Evolutionary conservation across 2,888 invertebrate species (phyloP).

Genomic region (Ametastegia equiseti): DNA sequence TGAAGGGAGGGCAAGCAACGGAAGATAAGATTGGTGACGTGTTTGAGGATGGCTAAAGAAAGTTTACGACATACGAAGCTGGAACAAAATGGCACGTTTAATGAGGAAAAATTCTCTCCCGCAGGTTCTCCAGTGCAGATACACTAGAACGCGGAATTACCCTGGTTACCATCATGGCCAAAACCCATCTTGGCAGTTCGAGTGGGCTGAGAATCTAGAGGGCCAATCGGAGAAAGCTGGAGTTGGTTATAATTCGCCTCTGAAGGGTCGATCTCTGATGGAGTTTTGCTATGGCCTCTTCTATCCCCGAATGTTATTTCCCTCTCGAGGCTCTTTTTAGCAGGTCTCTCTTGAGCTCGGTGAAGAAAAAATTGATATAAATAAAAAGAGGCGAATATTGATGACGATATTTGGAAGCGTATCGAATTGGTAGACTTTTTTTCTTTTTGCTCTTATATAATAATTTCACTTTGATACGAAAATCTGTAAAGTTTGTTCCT

Average conservation of each 20-base stretch:
- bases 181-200: background rate
- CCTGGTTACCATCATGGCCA: background rate
- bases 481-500: background rate
- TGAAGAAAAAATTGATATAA: background rate
- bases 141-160: background rate
- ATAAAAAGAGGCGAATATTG: background rate
- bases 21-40: slow-evolving; percentile 41
- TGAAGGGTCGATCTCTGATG: slow-evolving; percentile 1
- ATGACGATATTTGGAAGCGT: background rate
- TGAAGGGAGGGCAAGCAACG: slow-evolving; percentile 5
- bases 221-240: background rate
- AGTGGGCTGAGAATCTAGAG: background rate
- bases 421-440: background rate
- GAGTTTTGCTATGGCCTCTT: background rate
- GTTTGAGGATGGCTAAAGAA: slow-evolving; percentile 37
- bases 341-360: background rate
- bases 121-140: background rate
- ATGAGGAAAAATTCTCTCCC: slow-evolving; percentile 19
- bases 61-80: background rate
- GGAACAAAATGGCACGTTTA: slow-evolving; percentile 33
- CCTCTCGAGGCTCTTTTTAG: background rate
- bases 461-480: background rate
- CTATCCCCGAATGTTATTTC: background rate
- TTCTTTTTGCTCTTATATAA: background rate
- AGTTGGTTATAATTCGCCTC: background rate